Conservation (phyloP, 2,888 invertebrate genomes). For the Nemotelus pantherinus region DNA sequence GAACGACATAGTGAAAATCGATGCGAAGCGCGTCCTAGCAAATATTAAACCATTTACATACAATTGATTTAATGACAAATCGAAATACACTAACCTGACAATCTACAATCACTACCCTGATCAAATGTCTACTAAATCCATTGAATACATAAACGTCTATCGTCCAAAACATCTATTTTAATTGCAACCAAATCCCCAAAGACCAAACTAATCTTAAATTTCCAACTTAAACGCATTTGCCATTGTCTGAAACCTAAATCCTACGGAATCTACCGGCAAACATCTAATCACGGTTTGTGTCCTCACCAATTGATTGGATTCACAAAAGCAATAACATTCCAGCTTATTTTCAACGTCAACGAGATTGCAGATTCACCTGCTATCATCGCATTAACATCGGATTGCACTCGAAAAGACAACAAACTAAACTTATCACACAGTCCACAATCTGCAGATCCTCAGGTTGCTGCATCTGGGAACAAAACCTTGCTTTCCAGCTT, state of each 20-base stretch:
- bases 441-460: not conserved
- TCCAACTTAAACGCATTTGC: no score
- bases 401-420: slow-evolving; percentile 29
- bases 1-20: no score
- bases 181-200: no score
- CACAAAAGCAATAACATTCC: slow-evolving; percentile 1
- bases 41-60: no score
- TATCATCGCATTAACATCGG: slow-evolving; percentile 29
- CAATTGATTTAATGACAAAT: no score
- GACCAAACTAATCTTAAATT: no score
- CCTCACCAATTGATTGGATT: slow-evolving; percentile 26
- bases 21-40: no score
- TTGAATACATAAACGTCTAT: no score
- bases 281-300: not conserved
- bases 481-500: not conserved
- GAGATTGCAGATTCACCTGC: not conserved
- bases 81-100: no score
- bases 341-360: not conserved
- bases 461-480: not conserved
- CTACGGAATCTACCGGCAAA: not conserved
- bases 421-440: slow-evolving; percentile 11
- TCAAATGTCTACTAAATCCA: no score
- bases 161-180: no score
- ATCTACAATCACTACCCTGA: no score
- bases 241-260: not conserved